Conservation (phyloP, 2,888 invertebrate species). For the Carabus problematicus region DNA sequence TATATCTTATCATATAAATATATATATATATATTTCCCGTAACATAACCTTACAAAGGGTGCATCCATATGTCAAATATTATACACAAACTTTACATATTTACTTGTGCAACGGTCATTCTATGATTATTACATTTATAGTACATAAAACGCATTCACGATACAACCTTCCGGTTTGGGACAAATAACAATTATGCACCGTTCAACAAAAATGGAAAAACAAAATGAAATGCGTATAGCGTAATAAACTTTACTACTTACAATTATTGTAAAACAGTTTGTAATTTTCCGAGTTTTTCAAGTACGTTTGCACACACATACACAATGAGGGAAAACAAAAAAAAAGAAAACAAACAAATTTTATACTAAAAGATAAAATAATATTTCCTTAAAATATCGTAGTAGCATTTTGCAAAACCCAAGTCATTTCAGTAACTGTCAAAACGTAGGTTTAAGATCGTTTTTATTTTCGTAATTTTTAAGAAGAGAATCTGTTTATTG, state of each 20-base stretch:
- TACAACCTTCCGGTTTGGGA: background rate
- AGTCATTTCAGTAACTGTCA: conserved; percentile 37
- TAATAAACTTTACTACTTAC: conserved; percentile 38
- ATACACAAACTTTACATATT: background rate
- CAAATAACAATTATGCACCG: conserved; percentile 29
- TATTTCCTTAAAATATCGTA: conserved; percentile 34
- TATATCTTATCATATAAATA: too few species aligned
- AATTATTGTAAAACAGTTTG: conserved; percentile 25
- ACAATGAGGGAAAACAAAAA: conserved; percentile 20
- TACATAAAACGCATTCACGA: background rate
- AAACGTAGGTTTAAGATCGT: conserved; percentile 19
- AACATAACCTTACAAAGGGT: too few species aligned
- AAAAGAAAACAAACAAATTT: conserved; percentile 27
- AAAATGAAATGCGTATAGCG: conserved; percentile 13
- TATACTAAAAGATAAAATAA: conserved; percentile 36
- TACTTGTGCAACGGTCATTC: background rate
- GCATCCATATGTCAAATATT: background rate
- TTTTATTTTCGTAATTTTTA: conserved; percentile 29
- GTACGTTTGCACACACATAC: conserved; percentile 41
- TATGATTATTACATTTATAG: background rate
- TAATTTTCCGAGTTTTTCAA: conserved; percentile 36
- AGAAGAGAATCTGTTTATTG: conserved; percentile 42
- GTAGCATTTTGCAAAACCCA: conserved; percentile 34
- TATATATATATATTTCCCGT: too few species aligned
- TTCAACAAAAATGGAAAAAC: conserved; percentile 6